Conservation (phyloP, 92 coral and sea anemone genomes). For the Epizoanthus rinbou region DNA sequence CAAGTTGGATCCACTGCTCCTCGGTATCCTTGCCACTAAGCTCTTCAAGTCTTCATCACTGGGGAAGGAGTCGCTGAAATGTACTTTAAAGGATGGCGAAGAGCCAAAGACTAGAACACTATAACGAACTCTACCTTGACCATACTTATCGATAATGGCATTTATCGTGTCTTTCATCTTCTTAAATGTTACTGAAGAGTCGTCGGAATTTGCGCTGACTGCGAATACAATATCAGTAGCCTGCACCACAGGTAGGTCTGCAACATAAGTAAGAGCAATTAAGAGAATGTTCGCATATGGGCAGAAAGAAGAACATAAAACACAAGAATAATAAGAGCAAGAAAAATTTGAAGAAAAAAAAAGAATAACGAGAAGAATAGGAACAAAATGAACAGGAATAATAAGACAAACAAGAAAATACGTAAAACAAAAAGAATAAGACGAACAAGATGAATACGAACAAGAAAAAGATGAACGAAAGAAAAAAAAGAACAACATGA, state of each 20-base stretch:
- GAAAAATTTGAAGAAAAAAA: not conserved
- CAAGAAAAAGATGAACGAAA: not conserved
- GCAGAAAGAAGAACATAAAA: not conserved
- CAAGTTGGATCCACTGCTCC: conserved; percentile 63
- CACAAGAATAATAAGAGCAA: not conserved
- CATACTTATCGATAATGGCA: conserved; percentile 62
- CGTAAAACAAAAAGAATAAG: not conserved
- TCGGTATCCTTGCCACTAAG: conserved; percentile 23
- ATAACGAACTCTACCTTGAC: conserved; percentile 60
- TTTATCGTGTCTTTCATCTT: conserved; percentile 62
- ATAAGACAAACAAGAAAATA: not conserved
- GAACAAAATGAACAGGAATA: not conserved
- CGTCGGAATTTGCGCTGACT: conserved; percentile 55
- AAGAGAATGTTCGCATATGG: no score
- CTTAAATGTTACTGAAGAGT: conserved; percentile 50
- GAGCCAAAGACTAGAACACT: conserved; percentile 69
- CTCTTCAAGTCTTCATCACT: conserved; percentile 44
- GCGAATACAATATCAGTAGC: conserved; percentile 72
- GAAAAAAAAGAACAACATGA: not conserved
- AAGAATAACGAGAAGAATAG: not conserved
- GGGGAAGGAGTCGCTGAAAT: conserved; percentile 49
- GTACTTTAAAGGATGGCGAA: conserved; percentile 48
- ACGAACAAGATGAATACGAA: not conserved
- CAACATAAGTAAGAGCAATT: not conserved
- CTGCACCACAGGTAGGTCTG: conserved; percentile 62